Conservation (phyloP, 2,888 invertebrate species). For the Fragum whitleyi region DNA sequence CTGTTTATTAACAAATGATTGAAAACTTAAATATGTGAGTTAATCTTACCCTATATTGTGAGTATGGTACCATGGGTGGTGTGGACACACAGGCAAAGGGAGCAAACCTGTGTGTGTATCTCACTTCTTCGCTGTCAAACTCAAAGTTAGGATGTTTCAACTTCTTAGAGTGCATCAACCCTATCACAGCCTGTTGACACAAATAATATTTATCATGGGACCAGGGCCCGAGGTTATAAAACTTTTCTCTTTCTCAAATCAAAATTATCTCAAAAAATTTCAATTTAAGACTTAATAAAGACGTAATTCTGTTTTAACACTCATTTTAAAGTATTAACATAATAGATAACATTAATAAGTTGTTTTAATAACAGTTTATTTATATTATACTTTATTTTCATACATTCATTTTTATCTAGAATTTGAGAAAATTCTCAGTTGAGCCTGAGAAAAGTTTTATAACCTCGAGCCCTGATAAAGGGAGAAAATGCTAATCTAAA, state of each 20-base stretch:
- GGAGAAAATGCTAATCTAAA: background rate
- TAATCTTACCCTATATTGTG: slow-evolving; percentile 81
- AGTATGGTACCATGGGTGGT: slow-evolving; percentile 96
- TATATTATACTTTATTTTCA: too few relatives aligned
- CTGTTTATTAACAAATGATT: too few relatives aligned
- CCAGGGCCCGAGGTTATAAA: background rate
- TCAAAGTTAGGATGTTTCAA: slow-evolving; percentile 93
- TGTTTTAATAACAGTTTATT: too few relatives aligned
- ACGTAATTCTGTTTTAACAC: too few relatives aligned
- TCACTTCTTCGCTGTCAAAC: slow-evolving; percentile 95
- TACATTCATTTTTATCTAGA: too few relatives aligned
- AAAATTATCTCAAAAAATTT: background rate
- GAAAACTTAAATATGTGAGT: slow-evolving; percentile 86
- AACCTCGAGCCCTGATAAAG: too few relatives aligned
- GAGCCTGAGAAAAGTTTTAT: too few relatives aligned
- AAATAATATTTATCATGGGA: slow-evolving; percentile 15
- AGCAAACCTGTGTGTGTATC: slow-evolving; percentile 97
- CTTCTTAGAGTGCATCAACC: slow-evolving; percentile 94
- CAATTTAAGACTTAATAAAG: background rate
- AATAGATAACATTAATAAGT: too few relatives aligned
- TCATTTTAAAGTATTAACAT: too few relatives aligned
- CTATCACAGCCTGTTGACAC: slow-evolving; percentile 95
- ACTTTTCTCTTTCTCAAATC: too few relatives aligned
- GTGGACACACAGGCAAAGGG: slow-evolving; percentile 94
- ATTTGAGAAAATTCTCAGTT: too few relatives aligned